Percentiles rank a stretch among this genome's conserved stretches.
phyloP scores from a whole-genome alignment of 2,113 vertebrate species.

The Motacilla tschutschensis region DNA sequence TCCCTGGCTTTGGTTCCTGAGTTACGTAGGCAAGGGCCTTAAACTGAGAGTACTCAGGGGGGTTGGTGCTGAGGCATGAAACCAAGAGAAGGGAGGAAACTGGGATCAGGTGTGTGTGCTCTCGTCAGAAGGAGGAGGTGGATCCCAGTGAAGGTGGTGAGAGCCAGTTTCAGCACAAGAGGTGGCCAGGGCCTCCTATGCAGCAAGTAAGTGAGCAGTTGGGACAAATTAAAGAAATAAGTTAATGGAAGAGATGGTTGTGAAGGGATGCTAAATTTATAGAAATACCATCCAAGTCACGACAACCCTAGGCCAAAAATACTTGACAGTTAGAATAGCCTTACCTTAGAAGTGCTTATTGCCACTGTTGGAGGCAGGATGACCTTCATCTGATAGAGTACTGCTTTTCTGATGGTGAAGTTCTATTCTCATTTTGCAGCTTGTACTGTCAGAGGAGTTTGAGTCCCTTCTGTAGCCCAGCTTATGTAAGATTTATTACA shows the following conservation, averaged over 20 bases:
- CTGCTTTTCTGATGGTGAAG: neutral
- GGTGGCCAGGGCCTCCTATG: neutral
- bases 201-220: neutral
- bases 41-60: neutral
- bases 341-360: neutral
- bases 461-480: neutral
- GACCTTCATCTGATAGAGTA: neutral
- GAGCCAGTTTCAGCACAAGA: neutral
- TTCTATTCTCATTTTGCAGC: neutral
- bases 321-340: neutral
- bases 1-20: neutral
- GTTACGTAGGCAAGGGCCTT: rapidly evolving
- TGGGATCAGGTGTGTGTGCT: neutral
- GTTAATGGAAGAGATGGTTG: neutral
- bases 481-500: neutral
- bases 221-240: neutral
- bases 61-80: neutral
- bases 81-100: too few species aligned
- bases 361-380: neutral
- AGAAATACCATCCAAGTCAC: neutral
- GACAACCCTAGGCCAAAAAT: neutral
- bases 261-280: neutral
- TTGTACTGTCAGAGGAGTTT: neutral
- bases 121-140: neutral
- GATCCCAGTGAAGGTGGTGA: neutral